Base-by-base conservation (phyloP, 2,113 vertebrate species). In the Melierax canorus region DNA sequence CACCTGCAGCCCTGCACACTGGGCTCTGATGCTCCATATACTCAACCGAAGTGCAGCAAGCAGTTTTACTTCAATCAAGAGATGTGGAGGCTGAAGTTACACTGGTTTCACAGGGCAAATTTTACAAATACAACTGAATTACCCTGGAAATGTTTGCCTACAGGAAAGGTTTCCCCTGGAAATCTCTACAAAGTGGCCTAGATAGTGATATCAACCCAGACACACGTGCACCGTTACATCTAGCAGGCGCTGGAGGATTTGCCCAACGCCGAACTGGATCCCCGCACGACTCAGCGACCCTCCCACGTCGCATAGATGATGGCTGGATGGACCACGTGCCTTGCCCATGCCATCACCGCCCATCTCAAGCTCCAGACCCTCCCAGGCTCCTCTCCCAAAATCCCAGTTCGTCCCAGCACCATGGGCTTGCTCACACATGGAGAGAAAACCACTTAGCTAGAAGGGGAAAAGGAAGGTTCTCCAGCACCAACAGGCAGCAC, bases 181-280 rank as follows among this genome's bases (percentile, higher is more conserved):
- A 34, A 66, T 41, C n/a, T 43, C 63, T 36, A 2, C 21, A 34
- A 41, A 55, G 39, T 21, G 22, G 24, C 55, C 43, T 18, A 38
- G 38, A 16, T 4, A 34, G 79, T 64, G 10, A 19, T 7, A 68
- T 4, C 67, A 30, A 17, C 20, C 34, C 24, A 6, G 29, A 38
- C 24, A 51, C 17, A 45, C 4, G 0, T 0, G 12, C 18, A 24
- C 50, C 7, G 0, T 17, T 2, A 1, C 27, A 59, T 45, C 39
- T 27, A 39, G 32, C n/a, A 41, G 24, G 51, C 3, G 5, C 67
- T 15, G 4, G 34, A 77, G 73, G 77, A 69, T 87, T 73, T 64
- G 9, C 9, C 39, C 36, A 21, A 1, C 1, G 5, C 62, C 9
- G 1, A 43, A 46, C 10, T 17, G 29, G n/a, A 76, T 22, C 84